Base-by-base conservation (phyloP, 2,888 invertebrate genomes). In the Miltochrista miniata region DNA sequence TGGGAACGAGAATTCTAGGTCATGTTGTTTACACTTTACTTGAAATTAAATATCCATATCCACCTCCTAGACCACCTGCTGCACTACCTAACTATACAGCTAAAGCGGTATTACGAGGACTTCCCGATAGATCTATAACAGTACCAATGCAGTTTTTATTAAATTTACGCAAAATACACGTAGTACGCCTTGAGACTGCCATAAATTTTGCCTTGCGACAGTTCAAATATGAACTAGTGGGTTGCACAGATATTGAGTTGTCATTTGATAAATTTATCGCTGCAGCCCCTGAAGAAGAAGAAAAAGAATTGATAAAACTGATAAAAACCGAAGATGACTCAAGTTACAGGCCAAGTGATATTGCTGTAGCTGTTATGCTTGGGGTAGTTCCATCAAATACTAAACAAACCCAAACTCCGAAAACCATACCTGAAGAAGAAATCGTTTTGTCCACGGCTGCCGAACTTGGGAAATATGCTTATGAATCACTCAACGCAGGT, bases 371-470 rank as follows among this genome's bases (percentile, higher is more conserved):
- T 30, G 50, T 73, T 37, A 70, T 82, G 66, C 59, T 78, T 30
- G 81, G 83, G 24, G 68, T 62, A 5, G 63, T 68, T 54, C 69
- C 84, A 13, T 74, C 81, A 11, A 90, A 90, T 64, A 66, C 78
- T 18, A 93, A 94, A 74, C 83, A 88, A 68, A 92, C 93, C 0
- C 94, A 94, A 81, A 94, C 94, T 11, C 94, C 94, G 15, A 92
- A 89, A 72, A 81, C 87, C 3, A 90, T 93, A 59, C 94, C 94
- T 1, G 90, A 92, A 68, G 93, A 93, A 71, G 92, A 93, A 61
- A 84, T 92, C n/a, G 66, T 62, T 31, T 72, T 94, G 31, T 92
- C 93, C 3, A 44, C 73, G 29, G 61, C 89, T 38, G 94, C 93
- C 5, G 85, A 87, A 45, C 74, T 94, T 36, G 94, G 95, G 1